A percentile compares a stretch with the other conserved stretches of the same genome.
These are phyloP conservation scores for Apodemia duryi DNA, from an alignment of 2,888 invertebrate species.

Conservation along the genomic window DNA sequence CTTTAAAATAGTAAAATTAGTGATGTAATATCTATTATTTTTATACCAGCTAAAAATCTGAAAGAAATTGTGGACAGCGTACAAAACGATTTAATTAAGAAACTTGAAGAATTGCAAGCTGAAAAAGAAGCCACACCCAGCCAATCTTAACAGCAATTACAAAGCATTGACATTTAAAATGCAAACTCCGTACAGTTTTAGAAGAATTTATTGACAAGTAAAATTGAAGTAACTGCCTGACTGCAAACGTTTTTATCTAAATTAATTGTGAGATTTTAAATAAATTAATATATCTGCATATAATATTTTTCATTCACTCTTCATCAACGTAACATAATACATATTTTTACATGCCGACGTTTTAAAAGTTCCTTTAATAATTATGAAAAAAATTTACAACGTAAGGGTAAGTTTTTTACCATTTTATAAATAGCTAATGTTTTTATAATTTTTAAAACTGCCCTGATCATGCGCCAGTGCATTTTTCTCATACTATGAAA, in stretches of 20 bases:
- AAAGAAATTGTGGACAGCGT: constrained; percentile 72
- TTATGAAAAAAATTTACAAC: not conserved
- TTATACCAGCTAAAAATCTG: constrained; percentile 60
- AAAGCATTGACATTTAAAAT: constrained; percentile 11
- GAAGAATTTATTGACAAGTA: constrained; percentile 20
- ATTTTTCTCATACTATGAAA: no score
- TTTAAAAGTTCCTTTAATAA: not conserved
- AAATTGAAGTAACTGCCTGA: not conserved
- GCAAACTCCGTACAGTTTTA: constrained; percentile 20
- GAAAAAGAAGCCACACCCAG: constrained; percentile 37
- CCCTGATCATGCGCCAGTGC: no score
- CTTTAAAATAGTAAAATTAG: not conserved
- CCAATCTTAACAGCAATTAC: not conserved
- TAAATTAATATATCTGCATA: constrained; percentile 7
- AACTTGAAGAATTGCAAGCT: constrained; percentile 58
- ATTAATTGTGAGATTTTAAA: constrained; percentile 22
- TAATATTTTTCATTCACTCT: not conserved
- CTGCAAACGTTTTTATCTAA: constrained; percentile 16
- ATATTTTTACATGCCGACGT: not conserved
- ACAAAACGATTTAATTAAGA: constrained; percentile 64
- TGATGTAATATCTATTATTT: not conserved
- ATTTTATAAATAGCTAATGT: no score
- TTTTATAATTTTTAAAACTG: no score
- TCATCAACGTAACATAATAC: not conserved
- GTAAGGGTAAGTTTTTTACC: not conserved